Evolutionary conservation across 1,140 invertebrate genomes (phyloP).

Genomic region (Physella acuta): DNA sequence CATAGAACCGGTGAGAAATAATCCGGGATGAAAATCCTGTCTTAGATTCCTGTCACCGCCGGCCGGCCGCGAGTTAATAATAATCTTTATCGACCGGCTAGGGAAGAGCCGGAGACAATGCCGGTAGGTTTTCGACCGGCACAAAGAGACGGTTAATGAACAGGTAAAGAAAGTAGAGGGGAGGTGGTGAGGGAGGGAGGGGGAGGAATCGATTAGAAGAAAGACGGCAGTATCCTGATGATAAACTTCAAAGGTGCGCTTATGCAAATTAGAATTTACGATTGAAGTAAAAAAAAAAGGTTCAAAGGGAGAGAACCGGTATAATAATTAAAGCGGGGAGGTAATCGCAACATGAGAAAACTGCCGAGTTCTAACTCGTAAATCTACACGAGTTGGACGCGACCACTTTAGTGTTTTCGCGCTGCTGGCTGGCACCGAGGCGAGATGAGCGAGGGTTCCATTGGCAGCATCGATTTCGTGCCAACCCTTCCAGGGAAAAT

Average conservation of each 20-base stretch:
- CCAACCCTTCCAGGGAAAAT: no score
- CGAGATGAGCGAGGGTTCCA: no score
- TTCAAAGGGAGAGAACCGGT: no score
- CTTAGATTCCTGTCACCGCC: slow-evolving; percentile 4
- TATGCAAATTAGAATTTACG: slow-evolving; percentile 14
- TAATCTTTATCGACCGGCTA: slow-evolving; percentile 11
- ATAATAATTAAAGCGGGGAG: no score
- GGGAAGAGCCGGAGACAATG: slow-evolving; percentile 15
- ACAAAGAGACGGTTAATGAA: slow-evolving; percentile 20
- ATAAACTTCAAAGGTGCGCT: slow-evolving; percentile 1
- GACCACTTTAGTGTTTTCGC: no score
- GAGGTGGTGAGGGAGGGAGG: not conserved
- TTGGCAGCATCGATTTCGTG: no score
- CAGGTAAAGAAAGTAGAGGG: slow-evolving; percentile 4
- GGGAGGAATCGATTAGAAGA: not conserved
- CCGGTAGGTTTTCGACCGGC: slow-evolving; percentile 1
- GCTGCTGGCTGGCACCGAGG: no score
- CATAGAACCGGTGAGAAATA: slow-evolving; percentile 13
- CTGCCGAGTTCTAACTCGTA: no score
- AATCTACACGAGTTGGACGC: no score
- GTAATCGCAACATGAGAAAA: no score
- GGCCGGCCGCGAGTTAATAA: slow-evolving; percentile 6
- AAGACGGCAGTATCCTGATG: not conserved
- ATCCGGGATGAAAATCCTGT: slow-evolving; percentile 7
- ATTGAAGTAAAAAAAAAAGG: no score